Conservation (phyloP, 2,113 vertebrate species). For the Spheniscus mendiculus region DNA sequence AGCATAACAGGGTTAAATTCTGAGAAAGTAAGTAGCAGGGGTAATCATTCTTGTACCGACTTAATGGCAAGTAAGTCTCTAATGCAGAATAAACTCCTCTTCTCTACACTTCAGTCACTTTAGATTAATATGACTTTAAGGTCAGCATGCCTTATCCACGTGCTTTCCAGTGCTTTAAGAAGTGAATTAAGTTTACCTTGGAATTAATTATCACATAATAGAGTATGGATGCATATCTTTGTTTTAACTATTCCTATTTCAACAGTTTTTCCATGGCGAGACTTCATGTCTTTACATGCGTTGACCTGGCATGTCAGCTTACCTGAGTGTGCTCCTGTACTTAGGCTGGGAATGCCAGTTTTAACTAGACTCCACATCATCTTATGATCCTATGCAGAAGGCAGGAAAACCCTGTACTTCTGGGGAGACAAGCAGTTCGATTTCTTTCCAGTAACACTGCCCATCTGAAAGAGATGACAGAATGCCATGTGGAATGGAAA, state of each 20-base stretch:
- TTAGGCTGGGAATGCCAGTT: not conserved
- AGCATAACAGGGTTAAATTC: not conserved
- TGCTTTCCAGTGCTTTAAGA: not conserved
- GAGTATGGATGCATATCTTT: not conserved
- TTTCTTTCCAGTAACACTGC: not conserved
- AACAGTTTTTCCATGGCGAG: not conserved
- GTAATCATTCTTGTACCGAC: not conserved
- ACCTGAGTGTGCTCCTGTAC: not conserved
- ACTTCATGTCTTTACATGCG: accelerated
- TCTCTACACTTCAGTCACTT: not conserved
- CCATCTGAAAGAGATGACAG: not conserved
- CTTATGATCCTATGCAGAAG: accelerated
- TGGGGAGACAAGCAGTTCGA: not conserved
- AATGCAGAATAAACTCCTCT: not conserved
- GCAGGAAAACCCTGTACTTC: not conserved
- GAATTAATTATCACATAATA: not conserved
- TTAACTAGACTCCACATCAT: not conserved
- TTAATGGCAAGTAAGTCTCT: not conserved
- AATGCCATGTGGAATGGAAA: not conserved
- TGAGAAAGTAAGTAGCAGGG: not conserved
- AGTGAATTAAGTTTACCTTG: not conserved
- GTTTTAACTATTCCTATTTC: not conserved
- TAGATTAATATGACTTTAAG: not conserved
- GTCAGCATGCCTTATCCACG: not conserved
- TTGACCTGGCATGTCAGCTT: not conserved